phyloP scores from a whole-genome alignment of 2,113 vertebrate genomes.

The Canis aureus region DNA sequence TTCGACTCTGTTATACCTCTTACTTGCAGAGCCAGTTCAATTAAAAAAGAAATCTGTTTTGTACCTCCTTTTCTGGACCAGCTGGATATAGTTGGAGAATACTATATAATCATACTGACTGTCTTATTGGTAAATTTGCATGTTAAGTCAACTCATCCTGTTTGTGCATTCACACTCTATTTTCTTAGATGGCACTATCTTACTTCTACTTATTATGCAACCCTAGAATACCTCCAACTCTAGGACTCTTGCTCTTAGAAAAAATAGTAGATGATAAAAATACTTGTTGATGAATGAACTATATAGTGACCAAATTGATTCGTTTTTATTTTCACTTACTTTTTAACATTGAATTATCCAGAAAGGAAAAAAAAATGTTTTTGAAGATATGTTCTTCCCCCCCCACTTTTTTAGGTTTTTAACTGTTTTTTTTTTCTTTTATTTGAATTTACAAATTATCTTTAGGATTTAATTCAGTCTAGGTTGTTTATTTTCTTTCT shows the following conservation, averaged over 20 bases:
- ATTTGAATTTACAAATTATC: not conserved
- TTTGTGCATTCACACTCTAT: not conserved
- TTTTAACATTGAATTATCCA: not conserved
- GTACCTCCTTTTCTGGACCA: not conserved
- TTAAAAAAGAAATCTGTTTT: not conserved
- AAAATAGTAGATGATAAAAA: not conserved
- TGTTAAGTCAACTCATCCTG: not conserved
- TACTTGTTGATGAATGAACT: not conserved
- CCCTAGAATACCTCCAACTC: not conserved
- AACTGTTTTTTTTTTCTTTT: not conserved
- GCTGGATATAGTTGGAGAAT: not conserved
- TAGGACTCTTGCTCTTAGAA: not conserved
- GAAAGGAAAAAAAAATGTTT: not conserved
- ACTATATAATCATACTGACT: not conserved
- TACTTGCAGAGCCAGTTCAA: not conserved
- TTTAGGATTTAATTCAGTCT: not conserved
- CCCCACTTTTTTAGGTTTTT: not conserved
- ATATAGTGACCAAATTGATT: not conserved
- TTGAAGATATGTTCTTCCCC: not conserved
- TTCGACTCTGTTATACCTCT: not conserved
- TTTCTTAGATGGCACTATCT: not conserved
- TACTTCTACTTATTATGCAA: not conserved
- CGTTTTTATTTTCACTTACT: not conserved
- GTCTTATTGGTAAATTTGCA: not conserved
- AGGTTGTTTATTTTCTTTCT: not conserved